Base-by-base conservation (phyloP, 2,113 vertebrate genomes). In the Lepus europaeus region DNA sequence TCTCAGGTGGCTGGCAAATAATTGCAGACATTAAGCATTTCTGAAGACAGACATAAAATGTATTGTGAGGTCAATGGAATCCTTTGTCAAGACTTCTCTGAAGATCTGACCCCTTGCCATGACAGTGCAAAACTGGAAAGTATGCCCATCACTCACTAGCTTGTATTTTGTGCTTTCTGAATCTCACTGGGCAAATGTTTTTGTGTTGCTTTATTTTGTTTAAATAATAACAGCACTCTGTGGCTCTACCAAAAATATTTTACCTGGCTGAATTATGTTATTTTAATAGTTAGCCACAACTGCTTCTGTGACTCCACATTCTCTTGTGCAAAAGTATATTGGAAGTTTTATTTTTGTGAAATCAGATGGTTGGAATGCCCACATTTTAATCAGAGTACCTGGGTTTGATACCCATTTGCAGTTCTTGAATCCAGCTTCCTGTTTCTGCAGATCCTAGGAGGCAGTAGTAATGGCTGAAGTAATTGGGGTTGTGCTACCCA, bases 11-110 rank as follows among this genome's bases (percentile, higher is more conserved):
- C 80, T 87, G 95, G 91, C 63, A 51, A 27, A 0, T 96, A 97
- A 98, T 98, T 97, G 90, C 92, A 97, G 95, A 92, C 56, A 11
- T 97, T 97, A 95, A 95, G 94, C 93, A 93, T 98, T 98, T 98
- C 85, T 97, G 93, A 95, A 95, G 49, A 81, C 96, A 80, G 86
- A 88, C 95, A 89, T 94, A 95, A 97, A 97, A 97, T 97, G 90
- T 88, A 96, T 86, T 88, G 91, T 95, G 96, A 97, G 96, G 95
- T 98, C 97, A 98, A 89, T 94, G 95, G 95, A 98, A 97, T 97
- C 72, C 87, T 97, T 96, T 97, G 96, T 97, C 95, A 91, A 86
- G 93, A 94, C 97, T 97, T 97, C 93, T 98, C 92, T 92, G 93
- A 94, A 72, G 39, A 70, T 94, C 89, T 97, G 45, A 94, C 74